Conservation (phyloP, 2,888 invertebrate genomes). For the Baronia brevicornis region DNA sequence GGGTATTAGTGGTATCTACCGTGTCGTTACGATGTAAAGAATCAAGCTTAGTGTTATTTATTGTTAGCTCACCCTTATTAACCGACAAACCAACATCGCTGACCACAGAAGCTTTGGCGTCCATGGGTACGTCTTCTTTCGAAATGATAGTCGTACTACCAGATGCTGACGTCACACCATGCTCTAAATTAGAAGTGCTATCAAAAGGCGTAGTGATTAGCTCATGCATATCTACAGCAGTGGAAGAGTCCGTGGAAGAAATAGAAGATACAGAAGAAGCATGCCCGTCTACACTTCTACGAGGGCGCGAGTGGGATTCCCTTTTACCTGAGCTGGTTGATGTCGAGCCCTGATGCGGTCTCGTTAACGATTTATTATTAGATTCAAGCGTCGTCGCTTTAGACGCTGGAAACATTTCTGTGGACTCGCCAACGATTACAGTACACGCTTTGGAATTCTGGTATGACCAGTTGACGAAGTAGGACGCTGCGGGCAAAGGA, state of each 20-base stretch:
- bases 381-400: constrained; percentile 82
- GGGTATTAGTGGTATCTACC: constrained; percentile 13
- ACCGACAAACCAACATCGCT: constrained; percentile 33
- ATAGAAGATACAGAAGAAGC: constrained; percentile 57
- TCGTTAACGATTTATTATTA: constrained; percentile 80
- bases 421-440: constrained; percentile 87
- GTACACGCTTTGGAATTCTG: constrained; percentile 88
- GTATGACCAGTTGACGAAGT: constrained; percentile 90
- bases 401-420: constrained; percentile 80
- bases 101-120: constrained; percentile 46
- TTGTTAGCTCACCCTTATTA: constrained; percentile 52
- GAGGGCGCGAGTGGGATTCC: constrained; percentile 76
- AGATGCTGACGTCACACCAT: constrained; percentile 53
- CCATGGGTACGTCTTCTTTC: constrained; percentile 29
- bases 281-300: constrained; percentile 82
- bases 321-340: constrained; percentile 72
- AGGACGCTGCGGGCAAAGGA: constrained; percentile 78
- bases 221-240: constrained; percentile 71
- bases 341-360: constrained; percentile 77
- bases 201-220: constrained; percentile 56
- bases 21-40: constrained; percentile 15
- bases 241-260: constrained; percentile 55
- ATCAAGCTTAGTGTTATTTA: constrained; percentile 30
- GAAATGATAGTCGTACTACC: constrained; percentile 25
- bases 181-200: constrained; percentile 63